phyloP scores from a whole-genome alignment of 2,113 vertebrate species.

The Rhabdornis inornatus region DNA sequence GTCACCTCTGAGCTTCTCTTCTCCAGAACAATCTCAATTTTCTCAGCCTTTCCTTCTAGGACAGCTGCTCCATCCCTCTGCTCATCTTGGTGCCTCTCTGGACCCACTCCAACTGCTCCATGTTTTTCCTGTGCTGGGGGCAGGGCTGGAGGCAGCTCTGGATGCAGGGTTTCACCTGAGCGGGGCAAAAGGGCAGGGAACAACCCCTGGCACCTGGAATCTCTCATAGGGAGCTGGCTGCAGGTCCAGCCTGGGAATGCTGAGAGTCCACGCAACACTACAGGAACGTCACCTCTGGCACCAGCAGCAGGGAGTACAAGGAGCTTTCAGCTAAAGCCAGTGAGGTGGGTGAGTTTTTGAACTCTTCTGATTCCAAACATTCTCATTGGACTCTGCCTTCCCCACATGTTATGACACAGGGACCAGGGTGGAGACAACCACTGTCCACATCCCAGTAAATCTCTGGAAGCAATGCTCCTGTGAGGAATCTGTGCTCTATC shows the following conservation, averaged over 20 bases:
- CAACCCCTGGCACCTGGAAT: not conserved
- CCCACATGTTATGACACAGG: not conserved
- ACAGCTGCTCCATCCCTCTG: not conserved
- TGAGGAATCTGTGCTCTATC: not conserved
- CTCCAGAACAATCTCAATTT: not conserved
- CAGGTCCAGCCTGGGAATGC: not conserved
- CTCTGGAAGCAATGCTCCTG: fast-evolving
- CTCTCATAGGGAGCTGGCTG: fast-evolving
- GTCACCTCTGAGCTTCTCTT: not conserved
- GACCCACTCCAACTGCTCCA: not conserved
- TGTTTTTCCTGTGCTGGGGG: not conserved
- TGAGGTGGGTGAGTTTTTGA: not conserved
- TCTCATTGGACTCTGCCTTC: not conserved
- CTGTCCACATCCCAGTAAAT: not conserved
- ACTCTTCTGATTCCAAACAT: not conserved
- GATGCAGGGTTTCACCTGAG: not conserved
- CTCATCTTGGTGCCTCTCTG: not conserved
- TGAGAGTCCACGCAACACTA: not conserved
- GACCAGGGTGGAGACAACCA: not conserved
- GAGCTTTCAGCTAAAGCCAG: not conserved
- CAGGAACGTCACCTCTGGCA: not conserved
- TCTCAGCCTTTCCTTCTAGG: not conserved
- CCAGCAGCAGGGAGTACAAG: not conserved
- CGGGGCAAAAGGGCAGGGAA: not conserved
- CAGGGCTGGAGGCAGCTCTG: not conserved